Evolutionary conservation across 1,140 invertebrate species (phyloP), one percentile per base, ranked within the genome.

Genomic region (Wasmannia auropunctata): DNA sequence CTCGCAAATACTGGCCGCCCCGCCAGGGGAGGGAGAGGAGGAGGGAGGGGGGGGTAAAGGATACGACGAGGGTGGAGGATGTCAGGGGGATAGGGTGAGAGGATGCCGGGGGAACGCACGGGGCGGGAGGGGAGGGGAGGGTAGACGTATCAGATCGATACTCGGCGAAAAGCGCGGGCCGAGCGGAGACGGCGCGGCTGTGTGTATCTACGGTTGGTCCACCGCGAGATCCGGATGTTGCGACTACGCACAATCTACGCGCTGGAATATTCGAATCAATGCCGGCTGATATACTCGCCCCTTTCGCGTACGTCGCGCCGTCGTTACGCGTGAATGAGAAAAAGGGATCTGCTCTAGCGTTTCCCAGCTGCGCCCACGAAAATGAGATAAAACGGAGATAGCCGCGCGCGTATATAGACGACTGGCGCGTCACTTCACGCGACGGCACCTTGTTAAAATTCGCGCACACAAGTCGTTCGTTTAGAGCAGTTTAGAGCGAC

Each of bases 141-240:
- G 74, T 14, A 37, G 75, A 79, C 85, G 69, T 91, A 92, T 91
- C 91, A 91, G 93, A 93, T 93, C 93, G 93, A 93, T 93, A 93
- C 93, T 93, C 86, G 76, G 89, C 88, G 72, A 92, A 93, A 93
- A 90, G 90, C 88, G 72, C 75, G 75, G 67, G 80, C 84, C 69
- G 65, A 75, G 40, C 76, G 74, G 87, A 58, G 75, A 65, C 51
- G 70, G 51, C 25, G 40, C 11, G 86, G 75, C 49, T 77, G 49
- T 88, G 91, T 88, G 88, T 87, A 88, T 91, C 86, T 91, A 91
- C 62, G 91, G 89, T 92, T 93, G 93, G 93, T 93, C 92, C 93
- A 94, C 91, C 89, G 86, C 91, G 86, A 90, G 91, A 93, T 93
- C 87, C 91, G 87, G 88, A 89, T 54, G 62, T 51, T 86, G 67